These are phyloP conservation scores for Philotrypesis tridentata DNA, from an alignment of 1,140 invertebrate genomes.

Conservation along the genomic window DNA sequence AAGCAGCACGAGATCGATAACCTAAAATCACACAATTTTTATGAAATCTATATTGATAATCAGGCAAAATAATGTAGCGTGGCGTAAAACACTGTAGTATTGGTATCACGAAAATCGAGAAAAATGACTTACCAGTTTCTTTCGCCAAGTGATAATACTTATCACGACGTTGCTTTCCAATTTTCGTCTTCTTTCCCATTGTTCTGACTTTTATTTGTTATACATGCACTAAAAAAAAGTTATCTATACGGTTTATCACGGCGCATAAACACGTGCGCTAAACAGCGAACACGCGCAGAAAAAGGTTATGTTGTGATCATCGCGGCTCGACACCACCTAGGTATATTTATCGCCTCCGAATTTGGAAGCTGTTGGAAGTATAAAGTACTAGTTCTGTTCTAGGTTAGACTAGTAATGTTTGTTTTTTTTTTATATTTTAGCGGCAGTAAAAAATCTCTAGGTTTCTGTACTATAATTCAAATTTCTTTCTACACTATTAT, in stretches of 20 bases:
- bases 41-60: constrained; percentile 35
- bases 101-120: neutral
- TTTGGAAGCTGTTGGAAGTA: too few species aligned
- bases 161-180: constrained; percentile 98
- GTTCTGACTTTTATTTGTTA: constrained; percentile 58
- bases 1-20: constrained; percentile 96
- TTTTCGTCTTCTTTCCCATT: constrained; percentile 98
- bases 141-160: constrained; percentile 99
- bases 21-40: constrained; percentile 76
- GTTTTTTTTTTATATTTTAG: too few species aligned
- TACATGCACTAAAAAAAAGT: constrained; percentile 9
- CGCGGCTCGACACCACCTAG: neutral
- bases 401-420: too few species aligned
- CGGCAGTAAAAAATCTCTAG: neutral
- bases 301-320: constrained; percentile 38
- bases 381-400: too few species aligned
- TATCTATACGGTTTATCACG: neutral
- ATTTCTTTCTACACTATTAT: too few species aligned
- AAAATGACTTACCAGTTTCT: constrained; percentile 88
- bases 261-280: constrained; percentile 31
- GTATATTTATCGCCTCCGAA: too few species aligned
- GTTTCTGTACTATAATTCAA: neutral
- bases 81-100: constrained; percentile 18
- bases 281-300: neutral
- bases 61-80: constrained; percentile 1